Percentiles rank a stretch among this genome's conserved stretches.
Conservation (phyloP, 2,113 vertebrate species). For the Phyllopteryx taeniolatus region DNA sequence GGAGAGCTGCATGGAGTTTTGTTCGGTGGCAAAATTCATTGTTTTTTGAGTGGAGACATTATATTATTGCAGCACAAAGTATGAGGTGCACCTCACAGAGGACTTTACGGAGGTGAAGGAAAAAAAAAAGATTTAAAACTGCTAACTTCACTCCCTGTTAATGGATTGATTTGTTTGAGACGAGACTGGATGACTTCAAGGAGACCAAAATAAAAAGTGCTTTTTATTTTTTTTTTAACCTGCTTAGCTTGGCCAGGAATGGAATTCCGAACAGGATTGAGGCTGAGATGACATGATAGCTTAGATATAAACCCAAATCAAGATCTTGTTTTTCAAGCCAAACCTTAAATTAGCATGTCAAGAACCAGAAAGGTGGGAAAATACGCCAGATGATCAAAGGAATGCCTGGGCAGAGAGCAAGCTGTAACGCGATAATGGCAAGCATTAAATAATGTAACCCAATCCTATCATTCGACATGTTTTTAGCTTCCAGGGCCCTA, state of each 20-base stretch:
- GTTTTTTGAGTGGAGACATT: not conserved
- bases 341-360: constrained; percentile 32
- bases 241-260: not conserved
- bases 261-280: not conserved
- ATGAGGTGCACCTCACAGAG: not conserved
- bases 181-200: too few relatives aligned
- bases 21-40: too few relatives aligned
- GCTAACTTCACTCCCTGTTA: too few relatives aligned
- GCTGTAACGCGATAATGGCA: not conserved
- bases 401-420: constrained; percentile 1
- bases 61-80: not conserved
- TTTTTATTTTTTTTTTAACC: not conserved
- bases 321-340: not conserved
- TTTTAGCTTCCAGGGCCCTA: not conserved
- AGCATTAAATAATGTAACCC: not conserved
- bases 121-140: not conserved
- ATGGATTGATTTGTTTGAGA: too few relatives aligned
- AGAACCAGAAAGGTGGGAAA: not conserved
- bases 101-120: not conserved
- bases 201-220: too few relatives aligned
- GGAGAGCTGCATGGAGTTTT: not conserved
- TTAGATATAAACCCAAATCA: constrained; percentile 8
- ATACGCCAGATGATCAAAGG: constrained; percentile 24
- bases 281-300: not conserved
- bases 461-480: not conserved